Percentiles rank a stretch among this genome's conserved stretches.
phyloP scores from a whole-genome alignment of 1,140 invertebrate species.

The Drosophila equinoxialis region DNA sequence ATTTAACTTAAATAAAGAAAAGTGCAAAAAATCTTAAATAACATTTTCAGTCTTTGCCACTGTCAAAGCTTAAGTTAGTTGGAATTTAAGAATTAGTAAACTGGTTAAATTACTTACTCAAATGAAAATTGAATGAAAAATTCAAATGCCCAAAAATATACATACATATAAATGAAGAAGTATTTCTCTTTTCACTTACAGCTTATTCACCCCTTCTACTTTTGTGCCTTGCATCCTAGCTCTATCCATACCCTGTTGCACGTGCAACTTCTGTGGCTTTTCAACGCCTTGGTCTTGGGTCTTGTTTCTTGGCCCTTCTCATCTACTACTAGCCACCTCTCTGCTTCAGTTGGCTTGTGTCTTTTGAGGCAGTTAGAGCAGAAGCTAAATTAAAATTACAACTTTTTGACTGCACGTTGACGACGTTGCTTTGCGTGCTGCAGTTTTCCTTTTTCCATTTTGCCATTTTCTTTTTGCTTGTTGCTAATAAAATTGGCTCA shows the following conservation, averaged over 20 bases:
- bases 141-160: not conserved
- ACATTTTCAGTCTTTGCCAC: no score
- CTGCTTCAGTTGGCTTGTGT: constrained; percentile 16
- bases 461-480: constrained; percentile 52
- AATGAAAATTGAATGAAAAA: constrained; percentile 12
- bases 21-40: no score
- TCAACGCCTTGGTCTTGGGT: constrained; percentile 18
- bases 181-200: not conserved
- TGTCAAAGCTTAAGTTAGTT: no score
- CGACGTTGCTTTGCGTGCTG: constrained; percentile 32
- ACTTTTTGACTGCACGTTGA: constrained; percentile 68
- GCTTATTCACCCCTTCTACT: not conserved
- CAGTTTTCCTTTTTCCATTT: constrained; percentile 7
- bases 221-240: not conserved
- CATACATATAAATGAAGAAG: not conserved
- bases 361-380: constrained; percentile 23
- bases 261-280: constrained; percentile 21
- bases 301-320: constrained; percentile 2
- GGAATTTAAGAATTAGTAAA: not conserved
- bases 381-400: constrained; percentile 44
- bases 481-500: constrained; percentile 36
- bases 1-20: no score
- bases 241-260: not conserved
- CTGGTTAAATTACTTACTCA: not conserved
- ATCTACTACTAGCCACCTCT: no score